Evolutionary conservation across 1,140 invertebrate species (phyloP).

Genomic region (Parapsyche elsis): DNA sequence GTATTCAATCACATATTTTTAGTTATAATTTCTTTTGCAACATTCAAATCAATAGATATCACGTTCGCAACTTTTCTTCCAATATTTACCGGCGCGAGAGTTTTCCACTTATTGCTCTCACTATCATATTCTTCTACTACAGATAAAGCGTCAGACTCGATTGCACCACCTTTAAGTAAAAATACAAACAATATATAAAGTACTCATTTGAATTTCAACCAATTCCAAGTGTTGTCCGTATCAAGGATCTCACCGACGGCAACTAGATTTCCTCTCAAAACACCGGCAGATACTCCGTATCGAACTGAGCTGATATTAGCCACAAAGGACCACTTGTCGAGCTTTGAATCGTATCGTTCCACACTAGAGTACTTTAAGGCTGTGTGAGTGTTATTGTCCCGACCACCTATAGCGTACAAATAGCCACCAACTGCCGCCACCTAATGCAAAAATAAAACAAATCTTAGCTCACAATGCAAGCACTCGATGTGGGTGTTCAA

Average conservation of each 20-base stretch:
- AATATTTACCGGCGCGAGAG: no score
- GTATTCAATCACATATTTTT: no score
- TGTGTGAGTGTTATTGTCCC: background rate
- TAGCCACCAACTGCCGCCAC: background rate
- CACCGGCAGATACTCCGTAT: background rate
- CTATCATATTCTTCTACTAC: background rate
- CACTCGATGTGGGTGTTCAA: no score
- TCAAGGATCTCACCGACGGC: background rate
- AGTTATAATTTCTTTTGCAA: no score
- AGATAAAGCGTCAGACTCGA: background rate
- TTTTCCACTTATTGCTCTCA: background rate
- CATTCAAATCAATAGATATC: no score
- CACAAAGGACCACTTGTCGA: background rate
- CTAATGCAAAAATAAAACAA: background rate
- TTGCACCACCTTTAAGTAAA: background rate
- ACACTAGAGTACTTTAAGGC: background rate
- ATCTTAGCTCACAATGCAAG: background rate
- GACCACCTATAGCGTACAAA: slow-evolving; percentile 1
- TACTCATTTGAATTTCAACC: no score
- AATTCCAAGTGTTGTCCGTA: background rate
- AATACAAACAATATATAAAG: no score
- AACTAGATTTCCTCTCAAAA: background rate
- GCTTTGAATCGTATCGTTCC: background rate
- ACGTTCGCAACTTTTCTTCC: no score
- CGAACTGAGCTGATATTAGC: background rate